Percentiles rank a stretch among this genome's conserved stretches.
Conservation (phyloP, 2,888 invertebrate genomes). For the Abrostola triplasia region DNA sequence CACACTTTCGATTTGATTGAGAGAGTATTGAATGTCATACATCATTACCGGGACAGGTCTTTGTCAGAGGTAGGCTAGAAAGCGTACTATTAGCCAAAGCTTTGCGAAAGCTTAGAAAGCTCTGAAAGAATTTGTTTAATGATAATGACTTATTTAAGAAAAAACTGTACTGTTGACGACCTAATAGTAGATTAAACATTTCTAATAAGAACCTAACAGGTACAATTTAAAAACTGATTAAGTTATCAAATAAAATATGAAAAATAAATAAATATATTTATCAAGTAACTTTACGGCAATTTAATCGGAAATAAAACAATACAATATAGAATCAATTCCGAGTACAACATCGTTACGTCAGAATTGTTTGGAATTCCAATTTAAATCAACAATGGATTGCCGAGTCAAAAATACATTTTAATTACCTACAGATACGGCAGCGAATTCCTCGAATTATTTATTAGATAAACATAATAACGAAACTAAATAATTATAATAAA, state of each 20-base stretch:
- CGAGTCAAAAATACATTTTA: conserved; percentile 26
- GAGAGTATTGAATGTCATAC: conserved; percentile 33
- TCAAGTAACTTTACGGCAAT: neutral
- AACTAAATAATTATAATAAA: no score
- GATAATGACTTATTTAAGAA: no score
- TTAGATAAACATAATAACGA: no score
- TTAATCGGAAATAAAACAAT: conserved; percentile 11
- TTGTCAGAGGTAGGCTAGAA: no score
- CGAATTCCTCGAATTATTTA: conserved; percentile 11
- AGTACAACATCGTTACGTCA: conserved; percentile 18
- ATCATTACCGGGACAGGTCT: neutral
- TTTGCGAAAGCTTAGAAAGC: no score
- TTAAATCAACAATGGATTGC: conserved; percentile 24
- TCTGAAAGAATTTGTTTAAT: no score
- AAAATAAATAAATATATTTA: neutral
- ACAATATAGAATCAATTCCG: conserved; percentile 2
- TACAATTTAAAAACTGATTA: neutral
- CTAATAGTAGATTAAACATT: no score
- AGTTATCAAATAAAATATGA: neutral
- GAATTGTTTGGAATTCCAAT: conserved; percentile 30
- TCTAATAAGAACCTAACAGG: no score
- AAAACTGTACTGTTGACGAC: no score
- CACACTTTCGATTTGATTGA: conserved; percentile 68
- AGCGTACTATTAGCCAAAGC: no score
- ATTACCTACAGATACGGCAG: conserved; percentile 18